phyloP scores from a whole-genome alignment of 2,888 invertebrate species.

The Tinea semifulvella region DNA sequence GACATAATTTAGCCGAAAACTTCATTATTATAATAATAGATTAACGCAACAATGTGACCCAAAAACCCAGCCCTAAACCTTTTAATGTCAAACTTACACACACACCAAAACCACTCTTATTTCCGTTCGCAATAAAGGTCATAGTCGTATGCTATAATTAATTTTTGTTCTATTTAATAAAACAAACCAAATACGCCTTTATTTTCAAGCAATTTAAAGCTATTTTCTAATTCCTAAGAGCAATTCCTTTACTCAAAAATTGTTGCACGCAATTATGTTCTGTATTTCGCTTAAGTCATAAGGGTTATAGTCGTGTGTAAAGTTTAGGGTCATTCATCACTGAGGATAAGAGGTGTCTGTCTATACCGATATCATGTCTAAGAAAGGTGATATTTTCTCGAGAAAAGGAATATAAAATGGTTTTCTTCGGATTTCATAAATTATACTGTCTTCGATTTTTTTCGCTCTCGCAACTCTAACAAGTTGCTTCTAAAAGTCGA shows the following conservation, averaged over 20 bases:
- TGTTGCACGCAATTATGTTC: not conserved
- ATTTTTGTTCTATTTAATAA: not conserved
- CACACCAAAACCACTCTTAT: too few relatives aligned
- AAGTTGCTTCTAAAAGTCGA: too few relatives aligned
- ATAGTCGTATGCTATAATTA: not conserved
- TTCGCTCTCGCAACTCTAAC: too few relatives aligned
- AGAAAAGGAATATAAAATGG: conserved; percentile 7
- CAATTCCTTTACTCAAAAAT: not conserved
- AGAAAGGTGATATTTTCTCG: conserved; percentile 11
- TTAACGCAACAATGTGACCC: conserved; percentile 4
- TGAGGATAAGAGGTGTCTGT: conserved; percentile 7
- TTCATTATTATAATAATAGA: conserved; percentile 11
- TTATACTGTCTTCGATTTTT: conserved; percentile 4
- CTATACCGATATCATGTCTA: conserved; percentile 11
- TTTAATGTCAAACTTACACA: too few relatives aligned
- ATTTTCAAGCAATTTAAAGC: not conserved
- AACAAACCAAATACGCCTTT: not conserved
- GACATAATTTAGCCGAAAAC: conserved; percentile 1
- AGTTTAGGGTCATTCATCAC: conserved; percentile 6
- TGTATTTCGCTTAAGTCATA: conserved; percentile 2
- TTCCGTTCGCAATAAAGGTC: not conserved
- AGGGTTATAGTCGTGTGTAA: not conserved
- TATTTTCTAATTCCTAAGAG: conserved; percentile 2
- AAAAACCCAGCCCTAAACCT: conserved; percentile 4
- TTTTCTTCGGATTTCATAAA: conserved; percentile 8